Evolutionary conservation across 35 echinoderm and acorn worm species (phyloP), one percentile per base, ranked within the genome.

Genomic region (Holothuria glaberrima): DNA sequence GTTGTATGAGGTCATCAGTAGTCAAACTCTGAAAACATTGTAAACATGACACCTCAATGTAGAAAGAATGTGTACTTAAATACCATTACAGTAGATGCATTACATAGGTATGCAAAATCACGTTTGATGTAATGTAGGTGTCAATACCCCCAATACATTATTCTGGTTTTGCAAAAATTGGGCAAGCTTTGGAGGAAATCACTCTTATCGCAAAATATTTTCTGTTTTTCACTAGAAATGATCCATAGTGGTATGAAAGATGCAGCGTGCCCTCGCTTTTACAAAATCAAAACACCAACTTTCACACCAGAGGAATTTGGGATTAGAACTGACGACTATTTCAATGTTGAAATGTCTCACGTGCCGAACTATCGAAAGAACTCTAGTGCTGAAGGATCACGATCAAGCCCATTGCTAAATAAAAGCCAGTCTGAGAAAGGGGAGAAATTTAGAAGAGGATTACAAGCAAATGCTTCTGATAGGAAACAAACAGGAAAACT

Each of bases 241-340:
- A 83, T 95, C 17, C 74, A 95, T 48, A 66, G 68, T 41, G 97
- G 97, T 77, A 59, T 99, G 4, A 82, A 60, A 35, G 93, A 99
- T 52, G 88, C 93, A 17, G 93, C 97, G 0, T 95, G 91, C 48
- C 88, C 86, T n/a, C 89, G 88, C 21, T 76, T 90, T 54, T 93
- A 94, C 70, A 45, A 48, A 27, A 81, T 88, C 0, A 86, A 72
- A 59, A 93, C 89, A 25, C 87, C 93, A 20, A 81, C 88, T 33
- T 54, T 99, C 6, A 71, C 86, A 64, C 86, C 95, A 34, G 82
- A 80, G 27, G 93, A 99, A 44, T 99, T 94, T 80, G 97, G 97
- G 24, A 99, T 99, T 54, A 86, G 92, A 31, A 95, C 97, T 24
- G 92, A 91, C 6, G 97, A 99, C 22, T 95, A 99, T 46, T 59